Base-by-base conservation (phyloP, 2,113 vertebrate species). In the Platysteira castanea region DNA sequence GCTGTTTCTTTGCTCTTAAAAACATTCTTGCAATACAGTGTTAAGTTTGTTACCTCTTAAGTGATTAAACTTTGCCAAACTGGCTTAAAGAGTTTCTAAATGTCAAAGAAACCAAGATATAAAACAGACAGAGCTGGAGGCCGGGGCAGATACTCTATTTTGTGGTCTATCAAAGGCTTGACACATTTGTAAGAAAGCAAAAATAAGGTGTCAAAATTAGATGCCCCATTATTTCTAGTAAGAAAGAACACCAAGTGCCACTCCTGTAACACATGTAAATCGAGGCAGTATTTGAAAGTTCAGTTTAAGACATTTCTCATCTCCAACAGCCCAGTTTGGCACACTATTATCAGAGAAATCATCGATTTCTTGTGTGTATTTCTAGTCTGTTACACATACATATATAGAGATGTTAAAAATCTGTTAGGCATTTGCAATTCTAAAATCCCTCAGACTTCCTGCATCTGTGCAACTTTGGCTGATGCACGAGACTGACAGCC, bases 221-320 rank as follows among this genome's bases (percentile, higher is more conserved):
- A 23, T 22, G 31, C 16, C 16, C 52, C 21, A 11, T 35, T 54
- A 24, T 35, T 67, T 60, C 35, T 30, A 20, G 4, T 5, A 28
- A 21, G 49, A 88, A 86, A 21, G 7, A 37, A 59, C 60, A n/a
- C 8, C 1, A 15, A 60, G 33, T 31, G n/a, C 33, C 10, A 1
- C 4, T 31, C 9, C 30, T 74, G 28, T 54, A 79, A 44, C n/a
- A 75, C 35, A 39, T 0, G 0, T 13, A 49, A 44, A 79, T 11
- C 5, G 6, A 46, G 17, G 26, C 53, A 50, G n/a, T 7, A 21
- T 31, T 53, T 35, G 6, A 21, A 61, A 63, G 79, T 15, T 70
- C 69, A 46, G 0, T 16, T 82, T 19, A 57, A 88, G 37, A 22
- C 23, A 21, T 24, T 33, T 49, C 41, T 87, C 31, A 46, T 33